Evolutionary conservation across 2,113 vertebrate genomes (phyloP), one percentile per base, ranked within the genome.

Genomic region (Osmerus eperlanus): DNA sequence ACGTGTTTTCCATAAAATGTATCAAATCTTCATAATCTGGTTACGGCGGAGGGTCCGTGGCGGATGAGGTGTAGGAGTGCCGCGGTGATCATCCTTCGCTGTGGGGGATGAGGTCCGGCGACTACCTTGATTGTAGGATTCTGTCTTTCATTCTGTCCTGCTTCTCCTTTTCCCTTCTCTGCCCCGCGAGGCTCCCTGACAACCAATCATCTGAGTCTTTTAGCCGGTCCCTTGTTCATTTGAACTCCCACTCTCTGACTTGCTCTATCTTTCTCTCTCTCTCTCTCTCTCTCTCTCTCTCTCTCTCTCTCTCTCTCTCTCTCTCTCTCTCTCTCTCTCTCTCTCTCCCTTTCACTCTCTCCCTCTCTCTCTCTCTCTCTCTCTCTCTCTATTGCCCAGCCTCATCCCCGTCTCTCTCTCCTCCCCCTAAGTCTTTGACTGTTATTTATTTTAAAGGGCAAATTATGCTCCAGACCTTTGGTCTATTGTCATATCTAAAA

Each of bases 1-100:
- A 78, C 4, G 82, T 84, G 63, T 41, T 73, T 62, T 13, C 32
- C 15, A 80, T 80, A 79, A 73, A 78, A 89, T 81, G 69, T 78
- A 74, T 88, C 86, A 90, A 90, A 88, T 88, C 87, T 85, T 89
- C 86, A 83, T 90, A 89, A 90, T 88, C 85, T 86, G 1, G 78
- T 80, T 76, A 79, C 65, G 23, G 83, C 76, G 74, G 81, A 72
- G 86, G 74, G 78, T 85, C 78, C 66, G 83, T 73, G 71, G 82
- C 71, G 77, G 81, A 76, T 71, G 77, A 41, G 54, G 61, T 13
- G 41, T 12, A 36, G 8, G 13, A 47, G 13, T 68, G 32, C 32
- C 32, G 7, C 32, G 36, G 18, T 36, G 67, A 32, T 29, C 76
- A 70, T 81, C 71, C 61, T 58, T 1, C 62, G 59, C 29, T 23